Evolutionary conservation across 1,140 invertebrate genomes (phyloP), one percentile per base, ranked within the genome.

Genomic region (Artemia franciscana): DNA sequence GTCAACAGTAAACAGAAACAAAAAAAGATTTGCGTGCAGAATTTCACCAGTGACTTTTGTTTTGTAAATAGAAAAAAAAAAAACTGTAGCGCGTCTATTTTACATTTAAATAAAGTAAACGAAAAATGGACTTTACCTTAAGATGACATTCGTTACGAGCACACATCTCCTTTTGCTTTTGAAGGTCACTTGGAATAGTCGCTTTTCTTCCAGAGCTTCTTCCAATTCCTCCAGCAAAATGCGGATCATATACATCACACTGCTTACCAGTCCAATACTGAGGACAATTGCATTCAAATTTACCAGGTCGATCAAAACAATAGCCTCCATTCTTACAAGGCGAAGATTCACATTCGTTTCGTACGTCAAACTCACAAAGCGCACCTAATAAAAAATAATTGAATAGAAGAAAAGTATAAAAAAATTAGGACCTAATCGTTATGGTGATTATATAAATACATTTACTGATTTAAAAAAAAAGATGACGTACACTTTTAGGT

Each of bases 281-380:
- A 0, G 85, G 86, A 69, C 88, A 92, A 60, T 82, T 82, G 69
- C 89, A 93, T 0, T 81, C 79, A 68, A 84, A 91, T 67, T 86
- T 84, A 0, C 85, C 84, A 0, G 84, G 73, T 57, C 82, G 78
- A 69, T 91, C 83, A 61, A 86, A 81, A 69, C 90, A 94, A 5
- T 78, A 76, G 0, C 86, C 87, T 25, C 85, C 82, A 68, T 90
- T 84, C 65, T 82, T 78, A 67, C 90, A 94, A 0, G 89, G 89
- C 69, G 84, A 85, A 24, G 84, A 84, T 0, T 78, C 74, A 68
- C 88, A 91, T 68, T 90, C 86, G 68, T 88, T 82, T 62, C 81
- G 73, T 0, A 80, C 78, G 69, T 90, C 86, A n/a, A 85, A 77
- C 70, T 91, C 86, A 68, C 88, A 92, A 66, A 86, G 82, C 2